A percentile compares a stretch with the other conserved stretches of the same genome.
These are phyloP conservation scores for Tenthredo scrophulariae DNA, from an alignment of 2,888 invertebrate species.

Conservation along the genomic window DNA sequence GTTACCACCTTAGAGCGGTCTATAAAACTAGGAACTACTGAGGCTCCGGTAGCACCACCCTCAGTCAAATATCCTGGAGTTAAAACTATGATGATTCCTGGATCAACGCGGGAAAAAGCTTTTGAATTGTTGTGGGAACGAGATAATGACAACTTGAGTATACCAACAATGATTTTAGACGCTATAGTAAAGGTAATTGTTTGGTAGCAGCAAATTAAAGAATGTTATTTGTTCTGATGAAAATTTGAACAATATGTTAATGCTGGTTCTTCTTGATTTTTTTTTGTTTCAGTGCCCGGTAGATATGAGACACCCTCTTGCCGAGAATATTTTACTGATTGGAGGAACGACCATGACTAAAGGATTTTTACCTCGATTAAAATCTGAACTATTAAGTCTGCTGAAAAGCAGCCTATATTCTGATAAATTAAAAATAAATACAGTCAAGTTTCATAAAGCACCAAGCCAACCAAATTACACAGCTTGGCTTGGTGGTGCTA, in stretches of 20 bases:
- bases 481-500: constrained; percentile 92
- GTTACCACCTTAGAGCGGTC: constrained; percentile 89
- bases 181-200: constrained; percentile 84
- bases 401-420: constrained; percentile 83
- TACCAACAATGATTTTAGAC: constrained; percentile 92
- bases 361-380: constrained; percentile 90
- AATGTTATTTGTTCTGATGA: not conserved
- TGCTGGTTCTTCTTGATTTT: constrained; percentile 54
- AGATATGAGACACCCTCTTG: constrained; percentile 88
- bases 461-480: constrained; percentile 91
- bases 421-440: constrained; percentile 82
- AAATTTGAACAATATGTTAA: not conserved
- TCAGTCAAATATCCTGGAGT: constrained; percentile 85
- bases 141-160: constrained; percentile 89
- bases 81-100: constrained; percentile 83
- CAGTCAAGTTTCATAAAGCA: constrained; percentile 89
- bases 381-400: constrained; percentile 86
- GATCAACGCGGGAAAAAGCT: constrained; percentile 88
- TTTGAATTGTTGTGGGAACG: constrained; percentile 92
- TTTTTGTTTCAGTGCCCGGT: constrained; percentile 86
- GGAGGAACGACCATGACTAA: constrained; percentile 93
- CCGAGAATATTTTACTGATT: constrained; percentile 91
- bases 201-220: not conserved
- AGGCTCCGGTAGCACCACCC: constrained; percentile 80
- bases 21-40: constrained; percentile 78